Conservation (phyloP, 2,113 vertebrate species). For the Aspidoscelis tigris region DNA sequence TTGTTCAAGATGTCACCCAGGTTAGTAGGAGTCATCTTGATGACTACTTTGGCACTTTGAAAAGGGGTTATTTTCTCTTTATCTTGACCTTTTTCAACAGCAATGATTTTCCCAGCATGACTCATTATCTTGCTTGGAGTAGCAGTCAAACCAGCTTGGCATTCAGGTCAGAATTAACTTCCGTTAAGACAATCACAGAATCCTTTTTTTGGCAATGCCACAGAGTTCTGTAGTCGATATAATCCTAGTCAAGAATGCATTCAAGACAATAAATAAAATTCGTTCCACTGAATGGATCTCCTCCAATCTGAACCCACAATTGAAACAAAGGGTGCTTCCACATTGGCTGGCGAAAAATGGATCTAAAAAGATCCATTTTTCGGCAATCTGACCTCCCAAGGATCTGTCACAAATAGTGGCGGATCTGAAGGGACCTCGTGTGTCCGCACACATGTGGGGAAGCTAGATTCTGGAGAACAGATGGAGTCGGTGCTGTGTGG, state of each 20-base stretch:
- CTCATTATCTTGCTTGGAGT: conserved; percentile 95
- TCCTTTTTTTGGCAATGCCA: conserved; percentile 90
- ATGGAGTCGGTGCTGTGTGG: too few relatives aligned
- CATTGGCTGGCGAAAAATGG: too few relatives aligned
- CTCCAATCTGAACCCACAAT: conserved; percentile 83
- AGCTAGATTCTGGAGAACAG: too few relatives aligned
- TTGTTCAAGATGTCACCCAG: conserved; percentile 94
- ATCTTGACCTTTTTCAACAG: conserved; percentile 93
- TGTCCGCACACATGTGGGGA: too few relatives aligned
- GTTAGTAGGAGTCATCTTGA: conserved; percentile 97
- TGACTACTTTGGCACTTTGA: conserved; percentile 89
- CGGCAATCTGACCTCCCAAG: too few relatives aligned
- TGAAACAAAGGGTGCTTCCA: background rate
- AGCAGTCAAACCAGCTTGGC: conserved; percentile 92
- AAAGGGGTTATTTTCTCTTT: conserved; percentile 97
- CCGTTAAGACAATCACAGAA: conserved; percentile 89
- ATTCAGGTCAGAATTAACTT: conserved; percentile 88
- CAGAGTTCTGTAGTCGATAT: conserved; percentile 95
- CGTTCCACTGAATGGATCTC: conserved; percentile 97
- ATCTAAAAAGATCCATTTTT: too few relatives aligned
- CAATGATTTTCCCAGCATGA: conserved; percentile 94
- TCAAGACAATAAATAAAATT: conserved; percentile 97
- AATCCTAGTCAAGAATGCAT: conserved; percentile 93
- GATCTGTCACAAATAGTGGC: too few relatives aligned
- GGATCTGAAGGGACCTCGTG: too few relatives aligned